Percentiles rank a stretch among this genome's conserved stretches.
Conservation (phyloP, 2,797 vertebrate species). For the Thunnus albacares region DNA sequence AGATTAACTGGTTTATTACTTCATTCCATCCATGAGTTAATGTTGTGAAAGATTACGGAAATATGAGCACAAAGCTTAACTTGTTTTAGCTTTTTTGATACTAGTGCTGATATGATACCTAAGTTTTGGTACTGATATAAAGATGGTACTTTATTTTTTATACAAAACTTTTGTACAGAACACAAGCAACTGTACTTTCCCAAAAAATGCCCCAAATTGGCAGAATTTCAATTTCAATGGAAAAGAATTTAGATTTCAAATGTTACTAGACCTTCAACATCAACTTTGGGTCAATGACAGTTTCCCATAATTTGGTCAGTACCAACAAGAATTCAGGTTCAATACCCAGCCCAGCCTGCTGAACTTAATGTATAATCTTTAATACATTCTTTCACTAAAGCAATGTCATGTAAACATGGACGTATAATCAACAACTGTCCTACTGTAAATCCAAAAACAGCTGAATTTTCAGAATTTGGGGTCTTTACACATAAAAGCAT, state of each 20-base stretch:
- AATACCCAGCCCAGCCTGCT: not conserved
- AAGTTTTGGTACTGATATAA: not conserved
- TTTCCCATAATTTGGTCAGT: not conserved
- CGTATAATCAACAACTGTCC: not conserved
- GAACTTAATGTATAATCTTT: not conserved
- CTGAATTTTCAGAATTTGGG: not conserved
- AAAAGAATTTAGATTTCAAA: too few species aligned
- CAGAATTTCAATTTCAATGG: too few species aligned
- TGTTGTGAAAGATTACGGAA: not conserved
- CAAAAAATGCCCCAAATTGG: too few species aligned
- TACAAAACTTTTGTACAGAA: too few species aligned
- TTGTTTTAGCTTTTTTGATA: too few species aligned
- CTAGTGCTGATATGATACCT: too few species aligned
- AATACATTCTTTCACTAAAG: not conserved
- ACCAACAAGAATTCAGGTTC: not conserved
- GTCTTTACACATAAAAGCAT: not conserved
- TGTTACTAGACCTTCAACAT: not conserved
- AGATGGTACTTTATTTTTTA: too few species aligned
- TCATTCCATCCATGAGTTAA: not conserved
- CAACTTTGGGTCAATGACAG: not conserved
- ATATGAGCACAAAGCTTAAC: not conserved
- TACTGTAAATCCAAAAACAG: not conserved
- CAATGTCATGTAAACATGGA: not conserved
- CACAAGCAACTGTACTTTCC: too few species aligned
- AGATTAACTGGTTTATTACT: not conserved